A percentile compares a stretch with the other conserved stretches of the same genome.
Conservation (phyloP, 2,797 vertebrate species). For the Heterohyrax brucei region DNA sequence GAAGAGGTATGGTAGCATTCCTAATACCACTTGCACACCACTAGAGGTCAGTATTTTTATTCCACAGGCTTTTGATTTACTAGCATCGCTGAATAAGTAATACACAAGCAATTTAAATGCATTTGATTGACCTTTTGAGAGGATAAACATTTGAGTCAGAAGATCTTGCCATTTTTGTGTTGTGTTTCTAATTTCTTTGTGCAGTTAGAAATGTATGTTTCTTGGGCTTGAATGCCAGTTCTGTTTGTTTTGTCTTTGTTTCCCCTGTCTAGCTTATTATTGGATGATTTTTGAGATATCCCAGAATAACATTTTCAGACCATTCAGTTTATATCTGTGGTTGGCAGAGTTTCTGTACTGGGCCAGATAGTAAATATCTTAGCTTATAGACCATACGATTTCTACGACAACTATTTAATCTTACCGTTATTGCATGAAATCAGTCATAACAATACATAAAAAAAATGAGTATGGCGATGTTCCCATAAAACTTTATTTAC, state of each 20-base stretch:
- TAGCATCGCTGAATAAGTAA: neutral
- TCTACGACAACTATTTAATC: accelerated
- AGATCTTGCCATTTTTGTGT: constrained; percentile 10
- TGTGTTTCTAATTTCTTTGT: neutral
- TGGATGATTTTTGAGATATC: constrained; percentile 17
- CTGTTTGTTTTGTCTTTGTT: constrained; percentile 1
- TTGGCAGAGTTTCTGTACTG: constrained; percentile 11
- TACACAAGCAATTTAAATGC: constrained; percentile 16
- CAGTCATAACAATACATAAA: neutral
- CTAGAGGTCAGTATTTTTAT: constrained; percentile 67
- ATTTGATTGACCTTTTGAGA: constrained; percentile 26
- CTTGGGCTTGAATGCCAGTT: neutral
- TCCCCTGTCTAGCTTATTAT: neutral
- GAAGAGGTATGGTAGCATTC: neutral
- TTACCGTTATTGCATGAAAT: neutral
- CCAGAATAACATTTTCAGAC: constrained; percentile 32
- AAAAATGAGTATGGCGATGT: neutral
- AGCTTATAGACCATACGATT: neutral
- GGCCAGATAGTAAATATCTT: neutral
- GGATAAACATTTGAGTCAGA: constrained; percentile 23
- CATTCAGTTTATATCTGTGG: neutral
- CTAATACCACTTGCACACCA: neutral
- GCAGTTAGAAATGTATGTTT: constrained; percentile 6
- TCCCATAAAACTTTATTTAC: neutral
- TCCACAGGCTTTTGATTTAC: neutral